phyloP scores from a whole-genome alignment of 2,113 vertebrate species.

The Solenodon paradoxus region DNA sequence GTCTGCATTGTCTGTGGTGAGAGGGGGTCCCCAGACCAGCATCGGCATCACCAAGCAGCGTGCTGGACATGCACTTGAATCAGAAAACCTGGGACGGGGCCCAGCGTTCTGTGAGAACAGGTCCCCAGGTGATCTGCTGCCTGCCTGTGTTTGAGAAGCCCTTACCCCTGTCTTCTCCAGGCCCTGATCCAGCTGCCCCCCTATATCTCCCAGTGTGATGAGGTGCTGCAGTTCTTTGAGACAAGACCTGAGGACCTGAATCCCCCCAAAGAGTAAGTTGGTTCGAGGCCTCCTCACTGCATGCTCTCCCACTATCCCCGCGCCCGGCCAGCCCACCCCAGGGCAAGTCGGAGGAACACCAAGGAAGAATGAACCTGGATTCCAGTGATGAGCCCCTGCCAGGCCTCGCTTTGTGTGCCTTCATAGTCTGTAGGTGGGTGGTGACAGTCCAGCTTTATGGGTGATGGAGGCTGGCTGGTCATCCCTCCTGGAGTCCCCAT shows the following conservation, averaged over 20 bases:
- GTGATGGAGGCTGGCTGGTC: neutral
- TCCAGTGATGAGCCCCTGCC: fast-evolving
- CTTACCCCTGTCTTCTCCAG: constrained; percentile 76
- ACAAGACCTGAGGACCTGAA: constrained; percentile 95
- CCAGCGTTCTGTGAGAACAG: neutral
- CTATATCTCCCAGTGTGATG: constrained; percentile 98
- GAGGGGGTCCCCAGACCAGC: neutral
- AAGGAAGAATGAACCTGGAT: neutral
- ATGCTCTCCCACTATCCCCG: neutral
- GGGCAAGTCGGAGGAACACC: neutral
- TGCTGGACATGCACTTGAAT: neutral
- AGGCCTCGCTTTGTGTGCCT: neutral
- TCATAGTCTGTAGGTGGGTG: neutral
- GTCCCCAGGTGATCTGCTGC: neutral
- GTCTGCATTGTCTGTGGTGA: too few relatives aligned
- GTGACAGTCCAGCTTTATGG: fast-evolving
- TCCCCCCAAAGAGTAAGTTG: constrained; percentile 95
- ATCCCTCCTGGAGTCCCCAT: neutral
- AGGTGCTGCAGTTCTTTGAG: constrained; percentile 97
- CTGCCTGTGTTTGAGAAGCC: neutral
- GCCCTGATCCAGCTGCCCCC: constrained; percentile 97
- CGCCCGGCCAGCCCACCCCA: neutral
- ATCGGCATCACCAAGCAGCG: neutral
- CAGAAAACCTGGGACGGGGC: neutral
- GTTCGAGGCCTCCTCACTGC: neutral